Percentiles rank a stretch among this genome's conserved stretches.
Evolutionary conservation across 1,140 invertebrate genomes (phyloP).

Genomic region (Cylas formicarius): DNA sequence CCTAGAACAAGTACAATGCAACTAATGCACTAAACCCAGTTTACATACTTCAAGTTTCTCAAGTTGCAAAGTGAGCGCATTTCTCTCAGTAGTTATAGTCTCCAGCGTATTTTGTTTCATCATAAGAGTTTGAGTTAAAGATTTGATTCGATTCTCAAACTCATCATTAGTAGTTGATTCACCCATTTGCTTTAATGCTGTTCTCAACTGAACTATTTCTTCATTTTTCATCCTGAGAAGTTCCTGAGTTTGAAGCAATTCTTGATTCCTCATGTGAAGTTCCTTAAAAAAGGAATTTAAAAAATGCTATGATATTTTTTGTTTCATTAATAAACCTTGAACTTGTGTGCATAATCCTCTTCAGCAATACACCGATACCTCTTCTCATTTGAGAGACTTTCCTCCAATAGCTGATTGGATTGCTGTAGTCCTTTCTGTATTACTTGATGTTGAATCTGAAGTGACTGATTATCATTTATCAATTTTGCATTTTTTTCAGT

Average conservation of each 20-base stretch:
- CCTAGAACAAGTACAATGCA: slow-evolving; percentile 26
- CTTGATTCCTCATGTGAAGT: slow-evolving; percentile 42
- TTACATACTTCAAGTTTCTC: slow-evolving; percentile 65
- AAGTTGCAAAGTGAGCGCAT: slow-evolving; percentile 68
- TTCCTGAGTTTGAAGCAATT: slow-evolving; percentile 45
- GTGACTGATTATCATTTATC: slow-evolving; percentile 47
- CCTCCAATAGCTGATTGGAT: slow-evolving; percentile 43
- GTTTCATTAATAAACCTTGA: slow-evolving; percentile 40
- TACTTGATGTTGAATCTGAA: slow-evolving; percentile 35
- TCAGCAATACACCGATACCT: slow-evolving; percentile 49
- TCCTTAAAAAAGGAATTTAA: slow-evolving; percentile 45
- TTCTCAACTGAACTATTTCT: slow-evolving; percentile 25
- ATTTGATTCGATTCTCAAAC: slow-evolving; percentile 60
- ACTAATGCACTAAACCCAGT: slow-evolving; percentile 11
- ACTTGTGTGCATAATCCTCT: slow-evolving; percentile 50
- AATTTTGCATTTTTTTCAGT: slow-evolving; percentile 48
- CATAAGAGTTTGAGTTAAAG: slow-evolving; percentile 71
- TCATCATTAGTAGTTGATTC: slow-evolving; percentile 40
- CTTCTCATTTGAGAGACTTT: slow-evolving; percentile 50
- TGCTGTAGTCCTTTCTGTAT: slow-evolving; percentile 29
- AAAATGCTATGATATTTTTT: not conserved
- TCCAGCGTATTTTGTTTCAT: slow-evolving; percentile 74
- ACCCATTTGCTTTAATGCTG: slow-evolving; percentile 16
- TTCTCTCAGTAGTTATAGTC: slow-evolving; percentile 68
- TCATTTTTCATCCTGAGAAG: slow-evolving; percentile 17